Conservation (phyloP, 2,888 invertebrate genomes). For the Clusia tigrina region DNA sequence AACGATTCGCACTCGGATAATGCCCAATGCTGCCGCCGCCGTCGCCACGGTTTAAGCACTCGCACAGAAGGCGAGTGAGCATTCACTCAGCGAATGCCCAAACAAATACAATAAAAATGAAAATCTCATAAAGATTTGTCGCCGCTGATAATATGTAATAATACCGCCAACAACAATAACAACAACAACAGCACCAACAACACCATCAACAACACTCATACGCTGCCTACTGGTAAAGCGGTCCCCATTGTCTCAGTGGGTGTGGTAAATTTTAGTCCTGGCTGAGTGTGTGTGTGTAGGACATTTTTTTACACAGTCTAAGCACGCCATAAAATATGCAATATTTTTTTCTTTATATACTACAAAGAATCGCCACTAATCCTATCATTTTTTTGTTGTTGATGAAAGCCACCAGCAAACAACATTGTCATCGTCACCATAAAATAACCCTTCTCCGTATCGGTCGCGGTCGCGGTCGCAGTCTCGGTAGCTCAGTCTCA, state of each 20-base stretch:
- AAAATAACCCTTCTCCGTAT: too few species aligned
- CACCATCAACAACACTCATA: conserved; percentile 33
- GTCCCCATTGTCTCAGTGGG: too few species aligned
- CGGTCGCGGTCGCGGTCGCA: too few species aligned
- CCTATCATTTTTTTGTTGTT: conserved; percentile 10
- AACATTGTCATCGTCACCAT: not conserved
- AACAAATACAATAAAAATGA: conserved; percentile 33
- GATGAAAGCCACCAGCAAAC: not conserved
- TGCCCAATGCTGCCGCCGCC: not conserved
- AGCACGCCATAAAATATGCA: not conserved
- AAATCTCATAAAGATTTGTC: conserved; percentile 54
- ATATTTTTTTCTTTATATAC: not conserved
- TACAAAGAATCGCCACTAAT: conserved; percentile 18
- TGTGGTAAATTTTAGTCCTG: too few species aligned
- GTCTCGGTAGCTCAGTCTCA: too few species aligned
- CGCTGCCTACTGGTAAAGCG: too few species aligned
- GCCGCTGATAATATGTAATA: conserved; percentile 47
- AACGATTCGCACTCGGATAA: not conserved
- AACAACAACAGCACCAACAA: conserved; percentile 22
- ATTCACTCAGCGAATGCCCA: not conserved
- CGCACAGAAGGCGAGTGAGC: not conserved
- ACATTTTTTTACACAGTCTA: too few species aligned
- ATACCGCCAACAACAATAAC: conserved; percentile 39
- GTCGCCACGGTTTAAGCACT: not conserved
- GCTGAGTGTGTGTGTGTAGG: not conserved